These are phyloP conservation scores for Trachelus troglodyta DNA, from an alignment of 2,888 invertebrate species.

Conservation along the genomic window DNA sequence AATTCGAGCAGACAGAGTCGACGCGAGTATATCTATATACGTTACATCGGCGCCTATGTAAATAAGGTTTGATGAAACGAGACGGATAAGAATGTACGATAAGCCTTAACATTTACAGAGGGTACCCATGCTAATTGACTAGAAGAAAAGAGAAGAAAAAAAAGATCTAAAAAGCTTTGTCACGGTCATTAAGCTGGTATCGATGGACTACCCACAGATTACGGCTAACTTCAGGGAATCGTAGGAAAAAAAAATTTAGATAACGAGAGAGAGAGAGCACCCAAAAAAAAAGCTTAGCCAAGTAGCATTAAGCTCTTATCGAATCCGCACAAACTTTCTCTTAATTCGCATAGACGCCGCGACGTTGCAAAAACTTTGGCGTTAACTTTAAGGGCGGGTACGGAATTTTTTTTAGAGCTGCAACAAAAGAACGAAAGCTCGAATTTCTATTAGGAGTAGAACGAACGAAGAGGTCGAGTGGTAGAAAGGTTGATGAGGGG, in stretches of 20 bases:
- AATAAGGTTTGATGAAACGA: background rate
- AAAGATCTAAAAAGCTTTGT: background rate
- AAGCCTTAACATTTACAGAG: background rate
- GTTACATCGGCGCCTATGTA: background rate
- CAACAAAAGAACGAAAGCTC: background rate
- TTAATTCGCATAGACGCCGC: background rate
- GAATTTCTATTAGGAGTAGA: background rate
- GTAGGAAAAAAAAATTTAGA: background rate
- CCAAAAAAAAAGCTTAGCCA: background rate
- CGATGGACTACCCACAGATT: background rate
- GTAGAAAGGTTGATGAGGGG: background rate
- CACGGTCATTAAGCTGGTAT: background rate
- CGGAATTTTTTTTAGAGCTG: background rate
- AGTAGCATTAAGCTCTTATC: background rate
- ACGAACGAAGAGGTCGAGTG: background rate
- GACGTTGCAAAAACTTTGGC: background rate
- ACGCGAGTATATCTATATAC: background rate
- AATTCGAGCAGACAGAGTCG: background rate
- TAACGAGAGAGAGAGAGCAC: background rate
- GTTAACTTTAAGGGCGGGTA: background rate
- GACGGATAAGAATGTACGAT: background rate
- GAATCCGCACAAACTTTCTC: background rate
- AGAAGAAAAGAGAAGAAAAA: background rate
- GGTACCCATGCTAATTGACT: background rate
- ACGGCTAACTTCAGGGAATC: background rate